Conservation (phyloP, 2,797 vertebrate genomes). For the Capromys pilorides region DNA sequence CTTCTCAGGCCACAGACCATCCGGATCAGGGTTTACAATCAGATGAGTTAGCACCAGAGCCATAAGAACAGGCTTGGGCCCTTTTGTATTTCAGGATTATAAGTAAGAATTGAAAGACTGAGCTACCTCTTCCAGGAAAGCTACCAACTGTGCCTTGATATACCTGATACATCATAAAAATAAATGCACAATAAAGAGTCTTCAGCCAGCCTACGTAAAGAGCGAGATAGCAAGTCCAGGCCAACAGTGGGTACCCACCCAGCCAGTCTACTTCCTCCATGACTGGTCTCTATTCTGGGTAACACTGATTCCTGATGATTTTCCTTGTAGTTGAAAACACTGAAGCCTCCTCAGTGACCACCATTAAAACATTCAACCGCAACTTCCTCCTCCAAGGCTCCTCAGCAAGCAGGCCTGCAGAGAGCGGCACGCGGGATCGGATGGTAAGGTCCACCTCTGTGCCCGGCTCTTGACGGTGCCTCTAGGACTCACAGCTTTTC, state of each 20-base stretch:
- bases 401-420: constrained; percentile 82
- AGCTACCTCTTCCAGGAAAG: not conserved
- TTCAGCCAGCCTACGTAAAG: not conserved
- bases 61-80: not conserved
- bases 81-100: not conserved
- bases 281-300: not conserved
- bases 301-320: constrained; percentile 40
- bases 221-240: not conserved
- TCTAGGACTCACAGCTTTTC: not conserved
- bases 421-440: constrained; percentile 83
- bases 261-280: not conserved
- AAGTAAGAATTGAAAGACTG: not conserved
- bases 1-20: not conserved
- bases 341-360: constrained; percentile 79
- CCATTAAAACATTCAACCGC: constrained; percentile 84
- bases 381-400: constrained; percentile 88
- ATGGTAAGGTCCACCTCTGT: constrained; percentile 80
- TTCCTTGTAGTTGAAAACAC: constrained; percentile 84
- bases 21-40: not conserved
- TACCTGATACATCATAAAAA: not conserved
- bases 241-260: not conserved
- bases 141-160: not conserved
- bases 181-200: not conserved
- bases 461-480: not conserved
- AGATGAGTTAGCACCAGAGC: constrained; percentile 1